Percentiles rank a stretch among this genome's conserved stretches.
Conservation (phyloP, 2,797 vertebrate species). For the Petrocephalus sullivani region DNA sequence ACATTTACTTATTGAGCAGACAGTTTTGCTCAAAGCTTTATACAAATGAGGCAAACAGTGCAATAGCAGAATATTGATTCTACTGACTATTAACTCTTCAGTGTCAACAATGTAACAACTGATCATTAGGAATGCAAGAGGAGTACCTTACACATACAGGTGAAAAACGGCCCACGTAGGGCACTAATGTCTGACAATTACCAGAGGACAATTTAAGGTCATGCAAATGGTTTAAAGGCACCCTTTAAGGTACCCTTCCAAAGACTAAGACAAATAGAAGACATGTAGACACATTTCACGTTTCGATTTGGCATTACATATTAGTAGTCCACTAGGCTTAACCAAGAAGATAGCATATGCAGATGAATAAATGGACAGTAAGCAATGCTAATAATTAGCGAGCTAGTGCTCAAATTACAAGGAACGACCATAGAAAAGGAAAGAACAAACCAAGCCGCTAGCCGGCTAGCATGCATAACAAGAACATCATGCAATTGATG, state of each 20-base stretch:
- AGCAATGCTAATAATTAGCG: background rate
- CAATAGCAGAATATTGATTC: background rate
- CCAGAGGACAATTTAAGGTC: constrained; percentile 3
- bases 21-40: background rate
- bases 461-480: background rate
- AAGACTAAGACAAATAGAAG: background rate
- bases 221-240: background rate
- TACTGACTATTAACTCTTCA: background rate
- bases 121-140: background rate
- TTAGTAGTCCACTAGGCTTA: background rate
- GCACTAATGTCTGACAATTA: background rate
- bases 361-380: background rate
- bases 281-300: background rate
- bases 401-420: background rate
- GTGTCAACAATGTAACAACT: background rate
- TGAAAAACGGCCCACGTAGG: background rate
- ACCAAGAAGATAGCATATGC: background rate
- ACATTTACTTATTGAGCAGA: background rate
- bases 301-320: background rate
- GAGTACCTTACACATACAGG: background rate
- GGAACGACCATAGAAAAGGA: background rate
- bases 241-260: background rate
- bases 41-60: background rate
- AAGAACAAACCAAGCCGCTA: background rate
- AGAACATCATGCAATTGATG: background rate